Base-by-base conservation (phyloP, 2,888 invertebrate genomes). In the Venustoraphidia nigricollis region DNA sequence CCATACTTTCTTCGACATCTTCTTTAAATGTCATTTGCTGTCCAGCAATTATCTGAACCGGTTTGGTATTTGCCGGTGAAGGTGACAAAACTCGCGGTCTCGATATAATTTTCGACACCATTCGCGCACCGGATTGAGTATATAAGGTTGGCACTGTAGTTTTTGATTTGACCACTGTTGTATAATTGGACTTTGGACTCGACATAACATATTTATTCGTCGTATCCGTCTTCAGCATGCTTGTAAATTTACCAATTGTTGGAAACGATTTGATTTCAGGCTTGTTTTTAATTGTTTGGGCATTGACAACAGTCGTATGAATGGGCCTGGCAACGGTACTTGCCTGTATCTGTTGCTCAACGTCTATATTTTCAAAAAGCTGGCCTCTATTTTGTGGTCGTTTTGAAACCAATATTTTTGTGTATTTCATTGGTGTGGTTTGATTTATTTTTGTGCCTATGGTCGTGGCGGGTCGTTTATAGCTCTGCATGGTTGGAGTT, bases 331-430 rank as follows among this genome's bases (percentile, higher is more conserved):
- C 41, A 34, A 52, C 41, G 6, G 50, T 52, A 45, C 39, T 65
- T 10, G 65, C 63, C 11, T 60, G 58, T 36, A 66, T 55, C 52
- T 66, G 61, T 43, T 59, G 62, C 51, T 66, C 66, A 36, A 66
- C 53, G 58, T 66, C 66, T 8, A 63, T 54, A 34, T 56, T 51
- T 52, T 60, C 60, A 38, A 58, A 46, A 1, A 51, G 41, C 9
- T 39, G 40, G 8, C 11, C 11, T 14, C 10, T 39, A 14, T 14
- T 39, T 39, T 39, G 40, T 39, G 10, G 45, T 48, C 50, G 48
- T n/a, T 17, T 53, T 43, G 50, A 44, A 38, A 53, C 52, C 8
- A 58, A 53, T 43, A 60, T 60, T 47, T 56, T 60, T 6, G 60
- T 53, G 1, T 60, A 56, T 47, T 60, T 56, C 42, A 61, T 60